Evolutionary conservation across 1,140 invertebrate genomes (phyloP).

Genomic region (Brachionus paranguensis): DNA sequence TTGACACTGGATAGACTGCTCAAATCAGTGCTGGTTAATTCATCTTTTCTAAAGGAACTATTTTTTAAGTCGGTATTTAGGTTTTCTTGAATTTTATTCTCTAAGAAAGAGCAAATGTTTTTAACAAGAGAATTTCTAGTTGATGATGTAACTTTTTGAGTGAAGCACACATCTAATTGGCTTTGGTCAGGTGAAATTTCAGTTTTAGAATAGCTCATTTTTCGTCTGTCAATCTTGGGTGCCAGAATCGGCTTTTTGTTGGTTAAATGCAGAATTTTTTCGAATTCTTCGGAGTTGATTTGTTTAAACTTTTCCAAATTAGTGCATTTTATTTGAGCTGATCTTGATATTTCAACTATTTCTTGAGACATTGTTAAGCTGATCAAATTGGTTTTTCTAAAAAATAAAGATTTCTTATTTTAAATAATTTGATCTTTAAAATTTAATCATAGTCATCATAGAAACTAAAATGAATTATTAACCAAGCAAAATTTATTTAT

Average conservation of each 20-base stretch:
- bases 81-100: conserved; percentile 13
- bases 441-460: not conserved
- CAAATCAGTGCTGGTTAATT: not conserved
- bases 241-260: not conserved
- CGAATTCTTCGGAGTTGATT: not conserved
- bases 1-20: not conserved
- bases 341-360: not conserved
- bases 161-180: not conserved
- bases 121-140: conserved; percentile 5
- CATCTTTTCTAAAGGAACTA: not conserved
- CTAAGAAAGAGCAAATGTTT: not conserved
- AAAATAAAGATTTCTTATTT: not conserved
- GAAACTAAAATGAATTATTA: not conserved
- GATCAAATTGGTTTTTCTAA: not conserved
- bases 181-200: not conserved
- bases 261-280: not conserved
- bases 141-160: not conserved
- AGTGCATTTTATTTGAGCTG: not conserved
- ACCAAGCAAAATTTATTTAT: not conserved
- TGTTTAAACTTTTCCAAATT: not conserved
- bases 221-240: not conserved
- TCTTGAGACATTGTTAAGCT: not conserved
- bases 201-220: not conserved
- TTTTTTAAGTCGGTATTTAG: not conserved
- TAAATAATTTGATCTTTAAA: not conserved